These are phyloP conservation scores for Thamnaconus septentrionalis DNA, from an alignment of 2,113 vertebrate genomes.

Conservation along the genomic window DNA sequence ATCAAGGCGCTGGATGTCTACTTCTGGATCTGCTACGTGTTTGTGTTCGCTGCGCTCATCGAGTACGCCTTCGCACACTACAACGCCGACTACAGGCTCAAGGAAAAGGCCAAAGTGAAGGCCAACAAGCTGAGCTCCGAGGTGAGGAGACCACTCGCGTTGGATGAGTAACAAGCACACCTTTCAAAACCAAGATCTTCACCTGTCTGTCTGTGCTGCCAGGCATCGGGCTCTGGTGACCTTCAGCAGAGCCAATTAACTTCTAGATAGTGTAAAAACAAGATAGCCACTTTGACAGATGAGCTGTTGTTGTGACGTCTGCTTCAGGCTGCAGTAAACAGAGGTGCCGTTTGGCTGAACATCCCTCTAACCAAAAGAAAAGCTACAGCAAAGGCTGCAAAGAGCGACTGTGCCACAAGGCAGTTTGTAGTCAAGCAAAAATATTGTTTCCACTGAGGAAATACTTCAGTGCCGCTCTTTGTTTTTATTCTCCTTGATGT, in stretches of 20 bases:
- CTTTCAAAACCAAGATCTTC: slow-evolving; percentile 7
- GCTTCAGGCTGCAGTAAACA: no score
- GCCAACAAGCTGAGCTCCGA: slow-evolving; percentile 79
- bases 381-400: no score
- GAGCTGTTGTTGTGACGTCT: no score
- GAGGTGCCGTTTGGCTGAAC: no score
- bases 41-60: slow-evolving; percentile 94
- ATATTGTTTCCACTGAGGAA: no score
- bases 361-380: no score
- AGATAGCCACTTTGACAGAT: no score
- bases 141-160: slow-evolving; percentile 67
- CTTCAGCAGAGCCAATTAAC: slow-evolving; percentile 20
- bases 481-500: no score
- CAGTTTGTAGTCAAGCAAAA: no score
- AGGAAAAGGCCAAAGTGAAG: slow-evolving; percentile 90
- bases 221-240: slow-evolving; percentile 33
- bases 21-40: slow-evolving; percentile 99
- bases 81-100: slow-evolving; percentile 94
- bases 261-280: no score
- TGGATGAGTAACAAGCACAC: slow-evolving; percentile 31
- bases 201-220: slow-evolving; percentile 24
- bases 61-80: slow-evolving; percentile 98
- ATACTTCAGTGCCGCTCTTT: no score
- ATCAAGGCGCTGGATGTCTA: slow-evolving; percentile 97
- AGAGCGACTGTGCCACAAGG: no score